These are phyloP conservation scores for Pogonocichla stellata DNA, from an alignment of 2,113 vertebrate genomes.

Conservation along the genomic window DNA sequence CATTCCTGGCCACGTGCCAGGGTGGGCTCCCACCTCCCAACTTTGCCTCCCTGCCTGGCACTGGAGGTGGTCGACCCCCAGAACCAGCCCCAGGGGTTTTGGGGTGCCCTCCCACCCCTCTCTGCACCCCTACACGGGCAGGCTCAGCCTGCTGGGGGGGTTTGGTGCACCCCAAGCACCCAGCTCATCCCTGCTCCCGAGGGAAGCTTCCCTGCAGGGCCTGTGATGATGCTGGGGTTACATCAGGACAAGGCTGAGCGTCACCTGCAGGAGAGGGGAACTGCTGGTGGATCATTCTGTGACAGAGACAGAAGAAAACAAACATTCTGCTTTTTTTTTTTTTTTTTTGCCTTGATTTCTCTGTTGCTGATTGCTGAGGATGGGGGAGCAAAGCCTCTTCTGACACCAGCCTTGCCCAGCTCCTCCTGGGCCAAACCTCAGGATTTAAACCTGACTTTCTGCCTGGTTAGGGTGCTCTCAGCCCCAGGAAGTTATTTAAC, in stretches of 20 bases:
- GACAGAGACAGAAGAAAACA: neutral
- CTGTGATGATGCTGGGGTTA: neutral
- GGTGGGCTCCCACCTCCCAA: constrained; percentile 79
- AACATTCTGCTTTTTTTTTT: fast-evolving
- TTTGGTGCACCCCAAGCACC: fast-evolving
- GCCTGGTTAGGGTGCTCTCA: neutral
- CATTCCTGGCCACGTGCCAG: constrained; percentile 81
- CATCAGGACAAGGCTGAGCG: neutral
- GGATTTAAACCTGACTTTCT: neutral
- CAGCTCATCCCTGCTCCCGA: fast-evolving
- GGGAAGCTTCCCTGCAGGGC: neutral
- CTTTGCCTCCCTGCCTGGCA: neutral
- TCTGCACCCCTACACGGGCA: neutral
- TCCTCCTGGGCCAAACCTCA: neutral
- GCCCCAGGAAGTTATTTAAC: neutral
- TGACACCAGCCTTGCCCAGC: fast-evolving
- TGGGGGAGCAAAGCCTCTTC: neutral
- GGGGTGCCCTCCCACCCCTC: neutral
- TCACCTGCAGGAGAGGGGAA: neutral
- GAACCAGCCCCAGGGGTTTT: neutral
- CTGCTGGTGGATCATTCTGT: neutral
- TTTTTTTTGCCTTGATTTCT: neutral
- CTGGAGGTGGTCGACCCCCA: neutral
- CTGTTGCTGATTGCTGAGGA: neutral
- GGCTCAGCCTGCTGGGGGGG: neutral